These are phyloP conservation scores for Misgurnus anguillicaudatus DNA, from an alignment of 2,113 vertebrate species.

Conservation along the genomic window DNA sequence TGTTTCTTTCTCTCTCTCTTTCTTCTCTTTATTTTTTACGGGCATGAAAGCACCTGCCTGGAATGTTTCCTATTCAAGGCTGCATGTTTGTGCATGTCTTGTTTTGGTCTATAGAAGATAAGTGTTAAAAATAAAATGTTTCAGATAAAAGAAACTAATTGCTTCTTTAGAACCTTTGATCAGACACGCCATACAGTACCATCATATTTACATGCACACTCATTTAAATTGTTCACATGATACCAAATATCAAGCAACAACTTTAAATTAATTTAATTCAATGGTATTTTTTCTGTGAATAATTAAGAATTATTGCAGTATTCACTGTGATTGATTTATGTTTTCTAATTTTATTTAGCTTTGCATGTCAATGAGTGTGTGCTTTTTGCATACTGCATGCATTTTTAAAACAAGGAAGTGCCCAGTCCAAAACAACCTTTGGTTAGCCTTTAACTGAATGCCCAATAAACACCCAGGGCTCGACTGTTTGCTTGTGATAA, in stretches of 20 bases:
- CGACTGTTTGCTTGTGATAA: conserved; percentile 21
- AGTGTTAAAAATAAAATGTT: conserved; percentile 1
- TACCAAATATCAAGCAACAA: too few species aligned
- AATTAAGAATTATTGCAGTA: too few species aligned
- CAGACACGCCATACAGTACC: background rate
- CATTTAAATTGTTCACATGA: background rate
- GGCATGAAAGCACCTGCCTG: conserved; percentile 48
- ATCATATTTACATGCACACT: background rate
- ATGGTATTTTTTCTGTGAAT: too few species aligned
- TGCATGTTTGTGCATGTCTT: conserved; percentile 28
- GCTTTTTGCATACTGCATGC: conserved; percentile 3
- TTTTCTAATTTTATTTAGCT: background rate
- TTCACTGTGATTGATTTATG: too few species aligned
- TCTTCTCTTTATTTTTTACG: conserved; percentile 24
- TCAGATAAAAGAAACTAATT: conserved; percentile 19
- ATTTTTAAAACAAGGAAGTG: background rate
- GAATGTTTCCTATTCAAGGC: conserved; percentile 48
- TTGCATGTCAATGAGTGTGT: background rate
- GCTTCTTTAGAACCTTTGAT: background rate
- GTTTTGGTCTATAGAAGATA: conserved; percentile 12
- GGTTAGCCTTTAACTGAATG: conserved; percentile 46
- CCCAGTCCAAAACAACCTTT: conserved; percentile 8
- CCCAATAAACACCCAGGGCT: conserved; percentile 28
- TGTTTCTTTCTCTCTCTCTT: background rate
- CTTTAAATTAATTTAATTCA: too few species aligned